Evolutionary conservation across 92 coral and sea anemone genomes (phyloP).

Genomic region (Zoanthus sansibaricus): DNA sequence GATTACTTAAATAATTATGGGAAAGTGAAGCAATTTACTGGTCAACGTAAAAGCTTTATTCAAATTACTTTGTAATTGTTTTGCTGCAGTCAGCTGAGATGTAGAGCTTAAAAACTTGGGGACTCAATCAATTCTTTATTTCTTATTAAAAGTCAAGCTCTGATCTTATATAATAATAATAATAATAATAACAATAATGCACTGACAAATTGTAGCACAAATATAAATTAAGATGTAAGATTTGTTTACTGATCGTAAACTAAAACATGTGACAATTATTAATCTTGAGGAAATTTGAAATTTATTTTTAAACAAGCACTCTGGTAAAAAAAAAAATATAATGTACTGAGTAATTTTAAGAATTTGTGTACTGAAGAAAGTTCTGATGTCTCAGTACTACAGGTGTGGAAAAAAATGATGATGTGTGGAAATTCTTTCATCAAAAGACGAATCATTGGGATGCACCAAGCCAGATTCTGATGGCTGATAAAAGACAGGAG

Average conservation of each 20-base stretch:
- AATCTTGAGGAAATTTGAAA: slow-evolving; percentile 6
- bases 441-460: slow-evolving; percentile 27
- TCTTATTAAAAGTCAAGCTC: background rate
- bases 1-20: background rate
- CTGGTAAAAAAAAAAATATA: background rate
- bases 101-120: background rate
- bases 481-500: slow-evolving; percentile 13
- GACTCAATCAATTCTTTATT: background rate
- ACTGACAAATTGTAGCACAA: background rate
- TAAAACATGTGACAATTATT: slow-evolving; percentile 9
- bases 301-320: slow-evolving; percentile 2
- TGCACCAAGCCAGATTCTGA: background rate
- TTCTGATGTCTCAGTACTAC: background rate
- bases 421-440: slow-evolving; percentile 16
- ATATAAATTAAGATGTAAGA: background rate
- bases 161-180: background rate
- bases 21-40: slow-evolving; percentile 21
- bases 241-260: background rate
- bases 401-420: slow-evolving; percentile 20
- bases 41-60: slow-evolving; percentile 1
- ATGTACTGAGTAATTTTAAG: background rate
- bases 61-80: background rate
- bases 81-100: background rate
- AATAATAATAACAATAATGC: no score
- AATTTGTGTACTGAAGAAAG: slow-evolving; percentile 1